phyloP scores from a whole-genome alignment of 1,140 invertebrate genomes.

The Dendroctonus ponderosae region DNA sequence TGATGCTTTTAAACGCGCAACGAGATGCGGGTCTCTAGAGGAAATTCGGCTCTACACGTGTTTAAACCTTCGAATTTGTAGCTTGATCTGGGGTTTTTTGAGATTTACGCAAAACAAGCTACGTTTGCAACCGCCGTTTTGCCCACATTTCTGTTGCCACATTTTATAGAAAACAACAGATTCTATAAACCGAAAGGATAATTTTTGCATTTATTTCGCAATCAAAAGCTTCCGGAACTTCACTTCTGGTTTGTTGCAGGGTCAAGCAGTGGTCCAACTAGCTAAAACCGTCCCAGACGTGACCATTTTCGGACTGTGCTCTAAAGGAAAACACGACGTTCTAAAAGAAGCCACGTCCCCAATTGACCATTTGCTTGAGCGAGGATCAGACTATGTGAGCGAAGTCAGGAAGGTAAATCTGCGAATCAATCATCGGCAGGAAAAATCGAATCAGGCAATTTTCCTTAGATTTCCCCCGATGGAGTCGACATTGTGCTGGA shows the following conservation, averaged over 20 bases:
- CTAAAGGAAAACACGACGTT: constrained; percentile 79
- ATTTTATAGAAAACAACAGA: too few relatives aligned
- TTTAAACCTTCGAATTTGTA: too few relatives aligned
- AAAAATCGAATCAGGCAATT: neutral
- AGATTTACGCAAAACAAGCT: too few relatives aligned
- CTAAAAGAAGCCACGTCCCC: constrained; percentile 67
- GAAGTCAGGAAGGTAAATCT: constrained; percentile 69
- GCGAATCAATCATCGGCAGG: neutral
- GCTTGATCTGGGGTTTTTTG: too few relatives aligned
- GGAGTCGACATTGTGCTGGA: constrained; percentile 87
- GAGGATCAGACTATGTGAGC: constrained; percentile 73
- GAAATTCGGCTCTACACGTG: too few relatives aligned
- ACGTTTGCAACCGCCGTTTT: too few relatives aligned
- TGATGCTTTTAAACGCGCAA: too few relatives aligned
- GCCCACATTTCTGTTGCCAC: too few relatives aligned
- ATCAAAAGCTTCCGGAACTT: too few relatives aligned
- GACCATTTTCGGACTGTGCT: constrained; percentile 81
- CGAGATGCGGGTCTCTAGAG: too few relatives aligned
- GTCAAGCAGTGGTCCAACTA: constrained; percentile 79
- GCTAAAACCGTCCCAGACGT: constrained; percentile 78
- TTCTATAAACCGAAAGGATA: too few relatives aligned
- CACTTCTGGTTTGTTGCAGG: constrained; percentile 56
- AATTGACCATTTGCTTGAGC: constrained; percentile 74
- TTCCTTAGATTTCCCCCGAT: constrained; percentile 60
- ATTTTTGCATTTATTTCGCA: too few relatives aligned